Evolutionary conservation across 2,113 vertebrate genomes (phyloP), one percentile per base, ranked within the genome.

Genomic region (Physeter macrocephalus): DNA sequence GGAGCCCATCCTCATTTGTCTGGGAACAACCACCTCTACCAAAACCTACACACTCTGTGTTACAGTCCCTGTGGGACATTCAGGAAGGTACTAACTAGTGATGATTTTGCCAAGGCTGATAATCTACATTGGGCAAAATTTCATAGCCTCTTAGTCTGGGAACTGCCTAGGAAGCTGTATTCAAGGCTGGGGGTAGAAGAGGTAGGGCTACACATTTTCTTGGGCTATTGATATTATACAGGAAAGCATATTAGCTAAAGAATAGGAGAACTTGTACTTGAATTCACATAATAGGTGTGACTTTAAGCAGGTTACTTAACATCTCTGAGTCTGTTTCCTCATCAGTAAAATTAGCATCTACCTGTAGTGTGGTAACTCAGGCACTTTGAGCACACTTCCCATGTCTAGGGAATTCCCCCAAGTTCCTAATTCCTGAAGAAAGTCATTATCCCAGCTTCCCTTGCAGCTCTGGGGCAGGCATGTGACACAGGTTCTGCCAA

Each of bases 291-390:
- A 20, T 14, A 61, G 72, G 15, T 72, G 36, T 1, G 29, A 67
- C 13, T 46, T 43, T 34, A 82, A 61, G 29, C n/a, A 13, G 11
- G 0, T 66, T 36, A 75, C 27, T 59, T 88, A 69, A n/a, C 66
- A 39, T 88, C n/a, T 29, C 15, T 21, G 27, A 97, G 49, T 18
- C 29, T 34, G n/a, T 67, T 88, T 95, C 61, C 39, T 67, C 34
- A 61, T 43, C 39, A 27, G n/a, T 41, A 78, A 80, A 92, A 64
- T 54, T 83, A 27, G 14, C 49, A 69, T 67, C n/a, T 87, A 52
- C 41, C 31, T 75, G 39, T 59, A 34, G 9, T 20, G 39, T 57
- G 54, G 23, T 75, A 57, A 36, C 49, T 39, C 23, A 39, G 27
- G 54, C 13, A 6, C 31, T 75, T n/a, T 64, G 43, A 66, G 61